Base-by-base conservation (phyloP, 2,113 vertebrate species). In the Hyaena hyaena region DNA sequence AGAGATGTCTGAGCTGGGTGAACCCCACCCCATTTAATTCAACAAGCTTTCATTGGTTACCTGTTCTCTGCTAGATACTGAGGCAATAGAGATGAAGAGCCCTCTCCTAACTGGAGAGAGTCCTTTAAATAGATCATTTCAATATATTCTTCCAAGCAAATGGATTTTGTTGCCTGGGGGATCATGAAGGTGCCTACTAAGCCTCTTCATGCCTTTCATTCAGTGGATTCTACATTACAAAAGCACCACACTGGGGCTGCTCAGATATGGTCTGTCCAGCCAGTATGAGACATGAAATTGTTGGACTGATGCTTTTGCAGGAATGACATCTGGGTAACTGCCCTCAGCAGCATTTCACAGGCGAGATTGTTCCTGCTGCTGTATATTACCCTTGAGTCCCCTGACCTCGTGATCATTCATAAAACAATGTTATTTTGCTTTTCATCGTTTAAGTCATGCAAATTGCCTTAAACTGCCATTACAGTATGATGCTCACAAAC, bases 311-410 rank as follows among this genome's bases (percentile, higher is more conserved):
- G 83, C 73, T 98, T 98, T 97, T 95, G 53, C 89, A 91, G 65
- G 43, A 96, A 86, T 89, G 97, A 82, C 97, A 97, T 96, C 95
- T 98, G 97, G 95, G 85, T 95, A 98, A 96, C 90, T 97, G 96
- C 93, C 92, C 85, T 83, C 97, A 79, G 71, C 69, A 95, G 93
- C 95, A 92, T 77, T 98, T 97, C 94, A 95, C 39, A 84, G 94
- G 76, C 43, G n/a, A 93, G 94, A 68, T 79, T 85, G 24, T 98
- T 95, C 39, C 92, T 83, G 90, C 80, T 96, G 88, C 88, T 95
- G 48, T 85, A 91, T 88, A 17, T 35, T 28, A 96, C 98, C 84
- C 93, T 45, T 24, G 76, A 90, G 96, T 96, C 97, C 87, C 76
- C n/a, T 97, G 95, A 97, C 95, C 95, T 96, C 31, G 10, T 91